Percentiles rank a stretch among this genome's conserved stretches.
Evolutionary conservation across 2,797 vertebrate species (phyloP).

Genomic region (Myotis planiceps): DNA sequence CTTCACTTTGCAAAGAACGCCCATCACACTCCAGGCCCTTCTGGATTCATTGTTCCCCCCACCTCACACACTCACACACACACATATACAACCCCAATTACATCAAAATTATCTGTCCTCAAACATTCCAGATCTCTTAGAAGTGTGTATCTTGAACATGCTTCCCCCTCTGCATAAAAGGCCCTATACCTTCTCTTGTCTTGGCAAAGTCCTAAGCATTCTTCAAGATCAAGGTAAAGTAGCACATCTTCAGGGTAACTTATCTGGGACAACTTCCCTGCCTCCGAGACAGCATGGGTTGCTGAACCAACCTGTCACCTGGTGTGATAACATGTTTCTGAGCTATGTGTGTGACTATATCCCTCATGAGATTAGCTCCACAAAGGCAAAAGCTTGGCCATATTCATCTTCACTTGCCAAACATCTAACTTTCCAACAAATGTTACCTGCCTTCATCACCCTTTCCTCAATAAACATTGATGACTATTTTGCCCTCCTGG

Average conservation of each 20-base stretch:
- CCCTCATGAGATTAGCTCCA: neutral
- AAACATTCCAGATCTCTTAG: neutral
- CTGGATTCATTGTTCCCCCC: neutral
- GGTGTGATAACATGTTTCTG: neutral
- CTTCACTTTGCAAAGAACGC: neutral
- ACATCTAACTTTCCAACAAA: neutral
- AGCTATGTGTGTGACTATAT: neutral
- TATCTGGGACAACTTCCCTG: neutral
- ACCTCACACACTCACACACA: fast-evolving
- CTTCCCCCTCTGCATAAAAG: neutral
- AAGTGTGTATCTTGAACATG: neutral
- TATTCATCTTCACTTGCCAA: neutral
- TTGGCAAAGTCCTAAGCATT: neutral
- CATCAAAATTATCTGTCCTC: neutral
- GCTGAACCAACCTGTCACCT: neutral
- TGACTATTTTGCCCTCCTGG: neutral
- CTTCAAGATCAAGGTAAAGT: neutral
- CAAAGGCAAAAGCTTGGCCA: no score
- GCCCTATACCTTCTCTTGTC: neutral
- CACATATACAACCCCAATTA: neutral
- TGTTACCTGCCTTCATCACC: neutral
- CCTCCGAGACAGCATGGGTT: neutral
- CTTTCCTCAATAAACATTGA: neutral
- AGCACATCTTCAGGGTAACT: neutral
- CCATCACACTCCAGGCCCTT: neutral